phyloP scores from a whole-genome alignment of 2,113 vertebrate species.

The Laticauda colubrina region DNA sequence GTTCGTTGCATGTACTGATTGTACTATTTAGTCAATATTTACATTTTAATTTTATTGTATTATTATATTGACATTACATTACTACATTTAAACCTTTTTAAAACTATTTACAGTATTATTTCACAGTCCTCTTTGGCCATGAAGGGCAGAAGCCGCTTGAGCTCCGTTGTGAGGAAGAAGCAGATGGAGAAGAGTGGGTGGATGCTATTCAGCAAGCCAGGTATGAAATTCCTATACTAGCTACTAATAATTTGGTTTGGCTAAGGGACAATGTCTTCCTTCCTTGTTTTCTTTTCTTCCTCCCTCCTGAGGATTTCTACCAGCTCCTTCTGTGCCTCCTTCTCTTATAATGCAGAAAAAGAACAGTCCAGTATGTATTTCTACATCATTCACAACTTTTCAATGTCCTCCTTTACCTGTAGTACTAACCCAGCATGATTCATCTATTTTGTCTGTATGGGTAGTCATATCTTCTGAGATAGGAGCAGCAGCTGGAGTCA shows the following conservation, averaged over 20 bases:
- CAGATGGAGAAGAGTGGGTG: constrained; percentile 93
- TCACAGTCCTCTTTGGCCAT: constrained; percentile 93
- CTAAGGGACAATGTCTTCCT: not conserved
- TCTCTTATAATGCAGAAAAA: not conserved
- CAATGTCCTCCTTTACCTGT: not conserved
- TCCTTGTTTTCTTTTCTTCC: not conserved
- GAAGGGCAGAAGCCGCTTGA: constrained; percentile 97
- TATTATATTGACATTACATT: not conserved
- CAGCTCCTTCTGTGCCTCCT: not conserved
- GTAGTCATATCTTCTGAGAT: not conserved
- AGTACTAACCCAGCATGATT: not conserved
- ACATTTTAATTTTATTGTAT: not conserved
- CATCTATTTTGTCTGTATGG: not conserved
- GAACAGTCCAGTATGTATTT: not conserved
- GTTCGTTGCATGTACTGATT: not conserved
- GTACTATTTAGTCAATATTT: not conserved
- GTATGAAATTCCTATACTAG: constrained; percentile 60
- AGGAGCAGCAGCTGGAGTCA: not conserved
- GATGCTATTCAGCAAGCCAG: constrained; percentile 97
- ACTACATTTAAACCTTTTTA: constrained; percentile 21
- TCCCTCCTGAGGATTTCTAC: not conserved
- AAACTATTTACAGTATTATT: constrained; percentile 82
- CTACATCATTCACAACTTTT: not conserved
- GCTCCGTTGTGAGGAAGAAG: constrained; percentile 91
- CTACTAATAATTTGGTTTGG: constrained; percentile 1